These are phyloP conservation scores for Saccostrea cuccullata DNA, from an alignment of 1,140 invertebrate genomes.

Conservation along the genomic window DNA sequence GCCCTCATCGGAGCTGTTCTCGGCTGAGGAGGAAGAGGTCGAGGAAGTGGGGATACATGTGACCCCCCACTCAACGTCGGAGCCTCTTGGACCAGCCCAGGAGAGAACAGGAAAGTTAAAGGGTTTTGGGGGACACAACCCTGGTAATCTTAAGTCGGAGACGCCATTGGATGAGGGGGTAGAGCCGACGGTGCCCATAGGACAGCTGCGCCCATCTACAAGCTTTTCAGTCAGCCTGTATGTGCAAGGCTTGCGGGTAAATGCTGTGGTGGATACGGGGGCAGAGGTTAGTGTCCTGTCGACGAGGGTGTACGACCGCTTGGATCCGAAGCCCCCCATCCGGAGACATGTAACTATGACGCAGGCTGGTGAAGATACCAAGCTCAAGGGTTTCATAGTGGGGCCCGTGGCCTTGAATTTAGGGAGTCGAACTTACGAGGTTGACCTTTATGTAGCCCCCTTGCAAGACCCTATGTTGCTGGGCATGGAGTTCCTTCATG, in stretches of 20 bases:
- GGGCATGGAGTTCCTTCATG: not conserved
- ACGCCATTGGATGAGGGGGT: too few relatives aligned
- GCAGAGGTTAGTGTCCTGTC: not conserved
- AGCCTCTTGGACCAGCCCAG: too few relatives aligned
- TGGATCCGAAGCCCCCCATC: too few relatives aligned
- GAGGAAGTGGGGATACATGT: not conserved
- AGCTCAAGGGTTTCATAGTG: too few relatives aligned
- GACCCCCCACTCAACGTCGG: too few relatives aligned
- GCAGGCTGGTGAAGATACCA: not conserved
- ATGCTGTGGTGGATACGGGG: not conserved
- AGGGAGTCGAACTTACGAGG: too few relatives aligned
- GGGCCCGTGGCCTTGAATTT: too few relatives aligned
- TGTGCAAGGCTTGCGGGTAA: not conserved
- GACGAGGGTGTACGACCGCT: too few relatives aligned
- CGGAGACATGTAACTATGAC: not conserved
- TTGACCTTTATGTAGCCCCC: too few relatives aligned
- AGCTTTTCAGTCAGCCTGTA: not conserved
- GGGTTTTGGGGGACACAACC: not conserved
- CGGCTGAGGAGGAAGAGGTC: not conserved
- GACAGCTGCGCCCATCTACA: not conserved
- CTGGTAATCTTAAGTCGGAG: too few relatives aligned
- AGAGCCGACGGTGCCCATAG: not conserved
- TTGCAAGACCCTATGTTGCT: not conserved
- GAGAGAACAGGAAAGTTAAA: not conserved
- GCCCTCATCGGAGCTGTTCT: too few relatives aligned